phyloP scores from a whole-genome alignment of 1,140 invertebrate species.

The Acarapis woodi region DNA sequence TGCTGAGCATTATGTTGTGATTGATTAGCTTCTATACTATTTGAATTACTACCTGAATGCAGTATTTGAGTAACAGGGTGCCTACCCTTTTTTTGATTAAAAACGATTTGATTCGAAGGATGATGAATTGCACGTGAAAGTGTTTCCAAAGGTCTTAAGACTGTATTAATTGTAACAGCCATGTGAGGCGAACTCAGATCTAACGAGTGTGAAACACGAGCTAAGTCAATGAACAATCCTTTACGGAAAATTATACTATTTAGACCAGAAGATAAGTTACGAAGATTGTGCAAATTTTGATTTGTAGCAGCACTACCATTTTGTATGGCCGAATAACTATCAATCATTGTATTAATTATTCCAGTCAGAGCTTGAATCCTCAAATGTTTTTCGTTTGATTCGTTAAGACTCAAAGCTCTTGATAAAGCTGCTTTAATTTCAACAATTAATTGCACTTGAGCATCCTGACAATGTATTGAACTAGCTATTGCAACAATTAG shows the following conservation, averaged over 20 bases:
- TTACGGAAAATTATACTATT: constrained; percentile 44
- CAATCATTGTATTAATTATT: constrained; percentile 49
- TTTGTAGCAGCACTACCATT: constrained; percentile 15
- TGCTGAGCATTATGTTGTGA: too few relatives aligned
- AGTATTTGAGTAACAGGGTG: constrained; percentile 1
- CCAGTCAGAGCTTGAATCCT: constrained; percentile 44
- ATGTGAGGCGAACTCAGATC: constrained; percentile 55
- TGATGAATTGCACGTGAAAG: constrained; percentile 45
- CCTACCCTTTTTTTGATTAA: constrained; percentile 1
- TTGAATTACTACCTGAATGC: too few relatives aligned
- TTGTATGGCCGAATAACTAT: constrained; percentile 35
- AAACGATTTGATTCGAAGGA: constrained; percentile 15
- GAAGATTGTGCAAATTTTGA: constrained; percentile 1
- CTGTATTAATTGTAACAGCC: constrained; percentile 42
- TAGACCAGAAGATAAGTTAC: constrained; percentile 1
- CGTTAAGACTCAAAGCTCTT: constrained; percentile 33
- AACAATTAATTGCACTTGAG: constrained; percentile 39
- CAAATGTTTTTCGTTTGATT: constrained; percentile 43
- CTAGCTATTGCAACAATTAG: constrained; percentile 49
- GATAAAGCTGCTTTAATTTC: constrained; percentile 42
- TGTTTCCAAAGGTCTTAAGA: constrained; percentile 50
- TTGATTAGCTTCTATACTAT: too few relatives aligned
- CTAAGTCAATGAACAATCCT: constrained; percentile 50
- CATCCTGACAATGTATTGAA: constrained; percentile 51
- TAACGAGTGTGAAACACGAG: constrained; percentile 45